Percentiles rank a stretch among this genome's conserved stretches.
Conservation (phyloP, 1,140 invertebrate genomes). For the Geopemphigus sp. region DNA sequence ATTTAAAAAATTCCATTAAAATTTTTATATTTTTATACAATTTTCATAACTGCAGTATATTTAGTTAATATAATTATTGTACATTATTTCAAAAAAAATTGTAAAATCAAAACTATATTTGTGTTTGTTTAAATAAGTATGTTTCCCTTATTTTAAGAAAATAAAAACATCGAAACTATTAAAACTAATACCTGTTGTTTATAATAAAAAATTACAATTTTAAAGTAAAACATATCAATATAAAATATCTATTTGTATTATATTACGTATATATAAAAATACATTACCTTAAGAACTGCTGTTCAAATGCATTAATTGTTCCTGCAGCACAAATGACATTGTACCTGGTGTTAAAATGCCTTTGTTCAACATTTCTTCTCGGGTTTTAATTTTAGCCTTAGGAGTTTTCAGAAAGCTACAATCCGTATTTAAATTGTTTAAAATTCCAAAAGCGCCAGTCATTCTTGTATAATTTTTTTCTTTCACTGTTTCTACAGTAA, state of each 20-base stretch:
- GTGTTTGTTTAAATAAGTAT: no score
- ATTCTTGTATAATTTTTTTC: conserved; percentile 44
- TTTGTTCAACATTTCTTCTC: conserved; percentile 42
- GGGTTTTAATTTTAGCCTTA: conserved; percentile 22
- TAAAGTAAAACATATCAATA: background rate
- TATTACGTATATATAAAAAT: background rate
- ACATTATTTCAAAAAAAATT: no score
- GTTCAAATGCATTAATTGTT: conserved; percentile 33
- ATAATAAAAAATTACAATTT: background rate
- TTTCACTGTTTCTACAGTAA: conserved; percentile 7
- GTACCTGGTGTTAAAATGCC: conserved; percentile 19
- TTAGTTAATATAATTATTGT: no score
- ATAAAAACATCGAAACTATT: no score
- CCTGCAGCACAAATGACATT: conserved; percentile 45
- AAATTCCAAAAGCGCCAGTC: conserved; percentile 40
- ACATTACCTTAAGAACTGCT: conserved; percentile 24
- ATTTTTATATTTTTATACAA: no score
- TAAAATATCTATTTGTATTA: no score
- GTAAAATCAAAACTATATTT: no score
- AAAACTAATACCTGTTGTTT: background rate
- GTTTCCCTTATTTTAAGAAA: no score
- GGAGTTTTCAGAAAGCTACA: conserved; percentile 47
- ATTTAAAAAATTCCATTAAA: no score
- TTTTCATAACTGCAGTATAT: no score
- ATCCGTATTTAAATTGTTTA: conserved; percentile 33